A percentile compares a stretch with the other conserved stretches of the same genome.
Evolutionary conservation across 1,140 invertebrate genomes (phyloP).

Genomic region (Saccostrea cuccullata): DNA sequence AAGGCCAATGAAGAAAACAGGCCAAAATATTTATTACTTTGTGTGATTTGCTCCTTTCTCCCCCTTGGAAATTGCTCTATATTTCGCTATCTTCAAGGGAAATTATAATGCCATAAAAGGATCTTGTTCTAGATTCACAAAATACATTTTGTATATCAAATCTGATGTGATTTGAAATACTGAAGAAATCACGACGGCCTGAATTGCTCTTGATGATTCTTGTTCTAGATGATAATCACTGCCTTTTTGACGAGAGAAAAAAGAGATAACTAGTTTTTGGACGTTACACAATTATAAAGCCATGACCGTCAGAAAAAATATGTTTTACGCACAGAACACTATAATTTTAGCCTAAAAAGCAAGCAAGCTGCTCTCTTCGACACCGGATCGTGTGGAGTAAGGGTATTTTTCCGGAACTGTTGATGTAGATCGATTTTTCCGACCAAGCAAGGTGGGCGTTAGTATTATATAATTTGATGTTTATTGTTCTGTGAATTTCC

Average conservation of each 20-base stretch:
- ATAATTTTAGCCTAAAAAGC: neutral
- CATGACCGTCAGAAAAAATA: neutral
- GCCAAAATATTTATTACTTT: neutral
- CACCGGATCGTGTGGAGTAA: neutral
- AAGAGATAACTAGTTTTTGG: neutral
- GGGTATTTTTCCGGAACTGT: neutral
- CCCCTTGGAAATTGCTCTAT: neutral
- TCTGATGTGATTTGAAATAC: neutral
- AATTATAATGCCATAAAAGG: neutral
- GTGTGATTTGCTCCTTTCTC: neutral
- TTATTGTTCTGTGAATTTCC: neutral
- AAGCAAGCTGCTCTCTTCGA: neutral
- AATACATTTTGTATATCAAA: neutral
- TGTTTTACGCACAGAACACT: slow-evolving; percentile 2
- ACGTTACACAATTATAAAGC: neutral
- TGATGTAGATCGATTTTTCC: neutral
- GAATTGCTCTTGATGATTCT: neutral
- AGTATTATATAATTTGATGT: slow-evolving; percentile 7
- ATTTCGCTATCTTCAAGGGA: neutral
- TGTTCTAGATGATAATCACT: neutral
- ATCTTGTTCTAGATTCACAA: neutral
- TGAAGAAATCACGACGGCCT: neutral
- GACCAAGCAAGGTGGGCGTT: neutral
- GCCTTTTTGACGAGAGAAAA: neutral
- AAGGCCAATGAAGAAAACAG: neutral